Base-by-base conservation (phyloP, 2,113 vertebrate genomes). In the Charadrius vociferus region DNA sequence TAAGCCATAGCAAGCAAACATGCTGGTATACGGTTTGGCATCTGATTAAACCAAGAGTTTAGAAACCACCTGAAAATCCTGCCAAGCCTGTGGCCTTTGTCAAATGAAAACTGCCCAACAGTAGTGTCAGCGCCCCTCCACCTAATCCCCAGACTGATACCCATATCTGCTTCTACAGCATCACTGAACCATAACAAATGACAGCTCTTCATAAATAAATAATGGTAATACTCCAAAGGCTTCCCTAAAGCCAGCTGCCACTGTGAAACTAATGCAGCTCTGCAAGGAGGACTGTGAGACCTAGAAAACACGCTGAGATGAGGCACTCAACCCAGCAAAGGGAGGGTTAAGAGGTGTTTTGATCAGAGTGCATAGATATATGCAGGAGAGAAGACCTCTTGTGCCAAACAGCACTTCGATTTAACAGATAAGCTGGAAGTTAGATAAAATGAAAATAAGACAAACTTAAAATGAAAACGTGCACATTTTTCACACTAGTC, bases 161-260 rank as follows among this genome's bases (percentile, higher is more conserved):
- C 7, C 14, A 0, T 20, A 41, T 70, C 63, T 84, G 17, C 41
- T 95, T 58, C 86, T 70, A 11, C 0, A 0, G 0, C 1, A 2
- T 75, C 74, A 59, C 22, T n/a, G 79, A 94, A 67, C 4, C 56
- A 34, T 47, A 85, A 22, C 19, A 65, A 77, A 23, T 32, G n/a
- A 41, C 62, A 50, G 13, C 32, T 66, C 45, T 80, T 62, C 10
- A 6, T 77, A 88, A 77, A 88, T 81, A 81, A 88, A 61, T 77
- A 80, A 77, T 22, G 7, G 8, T 19, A 70, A 55, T 56, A 32
- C 23, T 73, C 23, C 3, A 47, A 78, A 88, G 50, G 37, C 16
- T 84, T 94, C 26, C 6, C 26, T 37, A 41, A 6, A 62, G 45
- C 29, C 67, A 75, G 34, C 59, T 86, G 62, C 19, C 32, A 29